Evolutionary conservation across 2,888 invertebrate genomes (phyloP), one percentile per base, ranked within the genome.

Genomic region (Acrobasis consociella): DNA sequence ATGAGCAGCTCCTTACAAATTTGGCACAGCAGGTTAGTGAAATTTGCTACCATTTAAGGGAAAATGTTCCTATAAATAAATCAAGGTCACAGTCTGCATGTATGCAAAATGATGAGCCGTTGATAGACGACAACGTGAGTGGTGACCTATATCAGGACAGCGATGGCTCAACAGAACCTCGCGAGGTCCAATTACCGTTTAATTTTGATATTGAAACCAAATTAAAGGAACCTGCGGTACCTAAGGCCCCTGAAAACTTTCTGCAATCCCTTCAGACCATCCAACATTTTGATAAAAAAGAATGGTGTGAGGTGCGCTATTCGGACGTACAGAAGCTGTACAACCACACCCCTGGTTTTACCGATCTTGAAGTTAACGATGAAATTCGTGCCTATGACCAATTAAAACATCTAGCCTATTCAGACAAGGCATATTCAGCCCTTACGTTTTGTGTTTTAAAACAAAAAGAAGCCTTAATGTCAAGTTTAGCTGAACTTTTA

Each of bases 121-220:
- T 49, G n/a, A 5, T 49, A 15, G 49, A 49, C 15, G n/a, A 9
- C 3, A 49, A 49, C 15, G 10, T 49, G n/a, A 49, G 49, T 49
- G 15, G 49, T 15, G 49, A 49, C 5, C 1, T 49, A 15, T 49
- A 49, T n/a, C 49, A 46, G 3, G 46, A 49, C 5, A 49, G 49
- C 15, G 49, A 49, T 9, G 49, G 10, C 15, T 49, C 15, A 49
- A 15, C 49, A 15, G 49, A 15, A 10, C 15, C 49, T 49, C n/a
- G 15, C n/a, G 49, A 15, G 9, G 11, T 13, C 46, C 46, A 46
- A 11, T 10, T 46, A 13, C 15, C 49, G n/a, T 49, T 49, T 49
- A 15, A 49, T 15, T 49, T 49, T 15, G 49, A 49, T 49, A 49
- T 49, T 49, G 49, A 49, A 15, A 49, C 49, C n/a, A 49, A 49